Conservation (phyloP, 2,888 invertebrate species). For the Drosophila barbarae region DNA sequence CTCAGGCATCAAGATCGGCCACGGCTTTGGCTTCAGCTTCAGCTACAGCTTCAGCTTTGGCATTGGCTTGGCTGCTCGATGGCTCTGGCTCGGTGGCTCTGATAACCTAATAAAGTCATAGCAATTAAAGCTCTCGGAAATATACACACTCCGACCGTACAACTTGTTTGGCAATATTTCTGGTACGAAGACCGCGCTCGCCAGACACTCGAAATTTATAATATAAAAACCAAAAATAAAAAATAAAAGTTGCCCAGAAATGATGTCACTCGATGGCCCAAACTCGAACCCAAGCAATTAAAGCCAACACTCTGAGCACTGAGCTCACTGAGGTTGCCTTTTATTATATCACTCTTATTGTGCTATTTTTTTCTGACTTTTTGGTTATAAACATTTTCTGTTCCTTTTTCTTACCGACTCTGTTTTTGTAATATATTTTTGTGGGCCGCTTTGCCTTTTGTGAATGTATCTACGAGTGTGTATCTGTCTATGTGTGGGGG, state of each 20-base stretch:
- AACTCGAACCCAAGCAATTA: conserved; percentile 57
- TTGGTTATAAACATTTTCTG: conserved; percentile 30
- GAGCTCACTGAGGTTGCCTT: conserved; percentile 51
- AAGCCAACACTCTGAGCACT: conserved; percentile 54
- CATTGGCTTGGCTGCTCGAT: conserved; percentile 8
- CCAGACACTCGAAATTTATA: conserved; percentile 33
- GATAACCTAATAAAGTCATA: conserved; percentile 73
- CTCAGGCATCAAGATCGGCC: conserved; percentile 55
- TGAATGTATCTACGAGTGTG: conserved; percentile 25
- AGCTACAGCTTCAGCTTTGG: conserved; percentile 15
- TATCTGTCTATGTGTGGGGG: conserved; percentile 35
- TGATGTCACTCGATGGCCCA: conserved; percentile 67
- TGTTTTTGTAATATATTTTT: conserved; percentile 51
- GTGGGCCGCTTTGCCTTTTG: conserved; percentile 53
- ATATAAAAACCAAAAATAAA: conserved; percentile 19
- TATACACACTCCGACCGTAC: conserved; percentile 46
- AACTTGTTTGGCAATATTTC: conserved; percentile 65
- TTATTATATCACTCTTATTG: conserved; percentile 53
- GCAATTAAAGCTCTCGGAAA: conserved; percentile 62
- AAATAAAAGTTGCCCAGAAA: conserved; percentile 61
- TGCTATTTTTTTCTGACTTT: conserved; percentile 4
- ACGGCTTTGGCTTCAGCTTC: conserved; percentile 39
- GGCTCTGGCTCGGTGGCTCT: conserved; percentile 38
- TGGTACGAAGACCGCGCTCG: conserved; percentile 11
- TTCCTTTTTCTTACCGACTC: conserved; percentile 24